Percentiles rank a stretch among this genome's conserved stretches.
phyloP scores from a whole-genome alignment of 23 tunicate species.

The Halocynthia roretzi region DNA sequence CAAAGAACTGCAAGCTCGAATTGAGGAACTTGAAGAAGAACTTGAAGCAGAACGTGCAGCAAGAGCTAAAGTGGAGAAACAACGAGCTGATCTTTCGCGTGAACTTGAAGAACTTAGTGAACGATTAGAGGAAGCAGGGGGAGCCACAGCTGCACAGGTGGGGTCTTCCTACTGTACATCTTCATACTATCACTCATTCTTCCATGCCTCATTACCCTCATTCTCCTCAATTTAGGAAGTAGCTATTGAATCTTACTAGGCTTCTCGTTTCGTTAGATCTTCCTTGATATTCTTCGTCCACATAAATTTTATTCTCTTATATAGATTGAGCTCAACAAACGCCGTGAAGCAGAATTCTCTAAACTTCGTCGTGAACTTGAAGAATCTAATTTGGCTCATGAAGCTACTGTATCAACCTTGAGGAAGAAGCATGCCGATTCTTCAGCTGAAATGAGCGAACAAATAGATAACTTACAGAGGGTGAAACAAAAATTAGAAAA shows the following conservation, averaged over 20 bases:
- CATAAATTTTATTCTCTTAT: too few relatives aligned
- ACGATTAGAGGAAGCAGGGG: slow-evolving; percentile 55
- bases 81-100: slow-evolving; percentile 33
- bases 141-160: slow-evolving; percentile 52
- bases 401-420: slow-evolving; percentile 32
- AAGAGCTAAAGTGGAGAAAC: too few relatives aligned
- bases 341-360: slow-evolving; percentile 37
- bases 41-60: slow-evolving; percentile 45
- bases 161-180: too few relatives aligned
- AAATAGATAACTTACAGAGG: slow-evolving; percentile 24
- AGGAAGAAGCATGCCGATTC: slow-evolving; percentile 47
- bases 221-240: too few relatives aligned
- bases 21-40: slow-evolving; percentile 53
- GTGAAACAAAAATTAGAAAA: slow-evolving; percentile 29
- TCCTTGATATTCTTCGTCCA: too few relatives aligned
- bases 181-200: too few relatives aligned
- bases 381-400: slow-evolving; percentile 36
- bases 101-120: slow-evolving; percentile 49
- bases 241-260: too few relatives aligned
- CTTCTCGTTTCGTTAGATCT: too few relatives aligned
- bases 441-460: slow-evolving; percentile 43
- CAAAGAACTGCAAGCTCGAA: slow-evolving; percentile 88
- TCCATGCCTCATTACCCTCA: too few relatives aligned
- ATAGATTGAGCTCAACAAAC: too few relatives aligned
- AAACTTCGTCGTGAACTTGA: slow-evolving; percentile 33